Percentiles rank a stretch among this genome's conserved stretches.
Evolutionary conservation across 92 coral and sea anemone species (phyloP).

Genomic region (Actinostola sp.): DNA sequence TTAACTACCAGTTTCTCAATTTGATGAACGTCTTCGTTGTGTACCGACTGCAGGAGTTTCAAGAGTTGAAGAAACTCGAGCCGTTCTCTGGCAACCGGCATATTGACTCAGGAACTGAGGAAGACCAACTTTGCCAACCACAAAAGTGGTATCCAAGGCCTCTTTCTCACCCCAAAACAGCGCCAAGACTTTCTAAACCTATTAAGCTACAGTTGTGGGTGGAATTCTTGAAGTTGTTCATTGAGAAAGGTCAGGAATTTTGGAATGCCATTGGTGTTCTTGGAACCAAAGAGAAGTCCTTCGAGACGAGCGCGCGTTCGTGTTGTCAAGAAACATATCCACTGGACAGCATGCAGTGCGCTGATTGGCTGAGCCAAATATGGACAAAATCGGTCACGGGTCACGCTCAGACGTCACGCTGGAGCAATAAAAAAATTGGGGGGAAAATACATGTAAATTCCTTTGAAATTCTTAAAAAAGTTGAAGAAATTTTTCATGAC

Average conservation of each 20-base stretch:
- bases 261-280: conserved; percentile 26
- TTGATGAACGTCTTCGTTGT: conserved; percentile 90
- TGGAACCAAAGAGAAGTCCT: background rate
- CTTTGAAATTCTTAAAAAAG: background rate
- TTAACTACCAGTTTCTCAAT: conserved; percentile 89
- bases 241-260: conserved; percentile 13
- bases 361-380: conserved; percentile 34
- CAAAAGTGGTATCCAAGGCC: conserved; percentile 7
- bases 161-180: background rate
- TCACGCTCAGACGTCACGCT: background rate
- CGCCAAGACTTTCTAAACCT: background rate
- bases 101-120: conserved; percentile 19
- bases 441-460: too few species aligned
- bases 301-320: conserved; percentile 34
- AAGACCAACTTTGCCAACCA: conserved; percentile 7
- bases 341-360: conserved; percentile 7
- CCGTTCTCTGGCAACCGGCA: conserved; percentile 91
- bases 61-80: conserved; percentile 94
- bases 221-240: conserved; percentile 7
- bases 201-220: conserved; percentile 4
- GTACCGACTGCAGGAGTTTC: conserved; percentile 95
- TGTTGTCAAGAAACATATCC: conserved; percentile 53
- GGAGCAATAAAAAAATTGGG: too few species aligned
- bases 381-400: background rate
- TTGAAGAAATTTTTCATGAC: too few species aligned